Evolutionary conservation across 2,888 invertebrate genomes (phyloP).

Genomic region (Ryuthela nishihirai): DNA sequence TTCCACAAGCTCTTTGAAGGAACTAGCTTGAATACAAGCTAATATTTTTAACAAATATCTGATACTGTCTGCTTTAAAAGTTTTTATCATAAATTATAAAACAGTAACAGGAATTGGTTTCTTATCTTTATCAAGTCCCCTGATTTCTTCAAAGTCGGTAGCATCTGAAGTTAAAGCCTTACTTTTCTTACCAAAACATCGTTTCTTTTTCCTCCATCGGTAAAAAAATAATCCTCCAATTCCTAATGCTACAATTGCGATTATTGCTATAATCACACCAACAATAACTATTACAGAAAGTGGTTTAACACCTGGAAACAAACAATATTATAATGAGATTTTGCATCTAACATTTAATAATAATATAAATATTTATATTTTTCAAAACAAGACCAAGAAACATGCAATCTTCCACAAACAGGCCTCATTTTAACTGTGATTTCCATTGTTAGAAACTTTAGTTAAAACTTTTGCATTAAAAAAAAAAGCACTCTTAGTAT

Average conservation of each 20-base stretch:
- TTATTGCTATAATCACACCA: constrained; percentile 19
- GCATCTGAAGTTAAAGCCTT: constrained; percentile 36
- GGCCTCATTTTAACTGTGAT: too few species aligned
- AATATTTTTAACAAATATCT: not conserved
- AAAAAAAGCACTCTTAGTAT: too few species aligned
- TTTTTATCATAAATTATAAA: constrained; percentile 25
- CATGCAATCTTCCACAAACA: too few species aligned
- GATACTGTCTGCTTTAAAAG: too few species aligned
- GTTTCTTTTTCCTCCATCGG: constrained; percentile 16
- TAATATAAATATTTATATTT: too few species aligned
- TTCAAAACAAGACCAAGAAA: too few species aligned
- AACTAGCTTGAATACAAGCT: constrained; percentile 19
- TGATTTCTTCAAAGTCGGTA: constrained; percentile 29
- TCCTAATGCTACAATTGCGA: constrained; percentile 3
- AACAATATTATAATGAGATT: not conserved
- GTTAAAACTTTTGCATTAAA: too few species aligned
- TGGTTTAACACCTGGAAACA: constrained; percentile 26
- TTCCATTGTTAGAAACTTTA: too few species aligned
- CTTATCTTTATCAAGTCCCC: constrained; percentile 19
- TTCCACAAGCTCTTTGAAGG: constrained; percentile 18
- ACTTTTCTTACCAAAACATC: constrained; percentile 30
- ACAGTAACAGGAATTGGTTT: constrained; percentile 34
- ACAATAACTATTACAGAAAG: constrained; percentile 13
- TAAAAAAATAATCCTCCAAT: constrained; percentile 18
- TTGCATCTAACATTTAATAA: not conserved